Evolutionary conservation across 2,113 vertebrate species (phyloP), one percentile per base, ranked within the genome.

Genomic region (Eolophus roseicapilla): DNA sequence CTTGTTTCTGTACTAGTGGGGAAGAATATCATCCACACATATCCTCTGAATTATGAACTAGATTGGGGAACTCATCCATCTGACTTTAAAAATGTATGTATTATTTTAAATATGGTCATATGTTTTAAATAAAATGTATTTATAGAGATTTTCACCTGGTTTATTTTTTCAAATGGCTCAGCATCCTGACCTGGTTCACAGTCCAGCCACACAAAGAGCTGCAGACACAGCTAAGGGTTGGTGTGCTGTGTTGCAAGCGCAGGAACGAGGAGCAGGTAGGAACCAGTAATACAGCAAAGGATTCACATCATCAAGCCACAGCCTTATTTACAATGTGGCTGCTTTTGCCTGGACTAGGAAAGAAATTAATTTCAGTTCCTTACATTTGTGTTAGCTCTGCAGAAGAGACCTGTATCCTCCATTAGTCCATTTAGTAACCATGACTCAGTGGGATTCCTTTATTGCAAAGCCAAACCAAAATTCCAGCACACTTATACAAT

Each of bases 401-500:
- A 93, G 65, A 63, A 90, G 47, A 94, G 52, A 73, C 37, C 50
- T 84, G 47, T 28, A 78, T 68, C 47, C 73, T 92, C 55, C 11
- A 0, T 7, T 50, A 78, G 77, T 75, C 82, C 80, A 80, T 94
- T 86, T 25, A 67, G 76, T 60, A 93, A 71, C 85, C 29, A 2
- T 95, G 94, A 97, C 88, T 97, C 93, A 96, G 46, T 64, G 80
- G 0, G 57, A 82, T 90, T 78, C 80, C 79, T 94, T 81, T 94
- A 90, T 90, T 95, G 79, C 80, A 88, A 96, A 94, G 95, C 93
- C 95, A 94, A 91, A 88, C 77, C 92, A 93, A 87, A 92, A 96
- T 96, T 96, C 95, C 95, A 95, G 85, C 92, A 94, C 86, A 46
- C 86, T 91, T 92, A 76, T 82, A 93, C 88, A 96, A 96, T 96